Conservation (phyloP, 2,113 vertebrate species). For the Myotis yumanensis region DNA sequence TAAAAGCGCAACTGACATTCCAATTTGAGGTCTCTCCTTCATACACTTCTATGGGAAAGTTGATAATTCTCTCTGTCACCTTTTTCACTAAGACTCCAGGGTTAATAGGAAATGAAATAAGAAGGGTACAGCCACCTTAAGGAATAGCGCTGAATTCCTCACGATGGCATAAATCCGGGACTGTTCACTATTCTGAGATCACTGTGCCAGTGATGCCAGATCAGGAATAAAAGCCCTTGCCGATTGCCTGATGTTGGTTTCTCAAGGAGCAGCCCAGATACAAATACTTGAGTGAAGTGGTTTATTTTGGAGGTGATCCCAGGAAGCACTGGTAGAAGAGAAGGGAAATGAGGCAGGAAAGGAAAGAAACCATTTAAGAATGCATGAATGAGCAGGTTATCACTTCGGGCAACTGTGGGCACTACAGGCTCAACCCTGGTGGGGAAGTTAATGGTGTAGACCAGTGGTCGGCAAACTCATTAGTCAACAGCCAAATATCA, state of each 20-base stretch:
- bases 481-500: too few species aligned
- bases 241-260: neutral
- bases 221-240: neutral
- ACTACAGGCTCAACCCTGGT: neutral
- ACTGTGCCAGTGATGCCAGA: neutral
- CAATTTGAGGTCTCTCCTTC: neutral
- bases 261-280: neutral
- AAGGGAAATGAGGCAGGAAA: neutral
- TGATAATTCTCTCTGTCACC: neutral
- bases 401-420: neutral
- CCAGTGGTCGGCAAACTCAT: too few species aligned
- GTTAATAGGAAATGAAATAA: neutral
- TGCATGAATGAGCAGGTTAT: neutral
- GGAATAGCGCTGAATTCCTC: neutral
- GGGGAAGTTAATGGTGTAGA: neutral
- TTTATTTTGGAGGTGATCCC: neutral
- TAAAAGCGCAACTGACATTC: neutral
- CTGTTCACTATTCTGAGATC: neutral
- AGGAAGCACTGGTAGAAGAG: neutral
- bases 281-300: neutral
- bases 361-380: neutral
- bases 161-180: neutral
- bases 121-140: neutral
- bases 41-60: neutral
- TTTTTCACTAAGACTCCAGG: neutral